A percentile compares a stretch with the other conserved stretches of the same genome.
Evolutionary conservation across 2,888 invertebrate genomes (phyloP).

Genomic region (Eulithis testata): DNA sequence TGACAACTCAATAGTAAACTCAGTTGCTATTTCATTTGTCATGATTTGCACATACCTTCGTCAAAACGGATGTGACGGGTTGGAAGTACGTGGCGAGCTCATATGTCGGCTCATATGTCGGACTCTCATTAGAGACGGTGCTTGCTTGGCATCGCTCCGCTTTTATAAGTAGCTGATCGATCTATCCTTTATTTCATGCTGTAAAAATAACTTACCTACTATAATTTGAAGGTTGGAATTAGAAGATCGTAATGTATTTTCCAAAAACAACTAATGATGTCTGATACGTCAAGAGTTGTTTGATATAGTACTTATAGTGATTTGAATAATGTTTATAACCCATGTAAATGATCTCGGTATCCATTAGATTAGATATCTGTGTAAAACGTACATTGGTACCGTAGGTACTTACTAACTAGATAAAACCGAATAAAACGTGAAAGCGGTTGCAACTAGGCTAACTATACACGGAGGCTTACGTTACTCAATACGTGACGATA

Average conservation of each 20-base stretch:
- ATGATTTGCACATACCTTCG: conserved; percentile 1
- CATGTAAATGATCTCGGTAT: too few relatives aligned
- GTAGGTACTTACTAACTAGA: neutral
- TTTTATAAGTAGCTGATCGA: neutral
- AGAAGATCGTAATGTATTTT: too few relatives aligned
- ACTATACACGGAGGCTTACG: conserved; percentile 21
- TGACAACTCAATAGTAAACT: conserved; percentile 18
- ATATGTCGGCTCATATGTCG: neutral
- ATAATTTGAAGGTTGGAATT: too few relatives aligned
- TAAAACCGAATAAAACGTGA: conserved; percentile 16
- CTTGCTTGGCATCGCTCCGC: neutral
- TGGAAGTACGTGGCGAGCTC: neutral
- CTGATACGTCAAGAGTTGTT: too few relatives aligned
- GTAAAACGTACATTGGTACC: neutral
- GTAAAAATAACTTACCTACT: neutral
- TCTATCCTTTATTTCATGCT: neutral
- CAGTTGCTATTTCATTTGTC: conserved; percentile 13
- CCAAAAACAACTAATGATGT: too few relatives aligned
- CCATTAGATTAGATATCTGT: too few relatives aligned
- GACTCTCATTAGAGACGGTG: neutral
- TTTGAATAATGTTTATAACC: too few relatives aligned
- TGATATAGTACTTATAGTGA: too few relatives aligned
- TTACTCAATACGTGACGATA: conserved; percentile 35
- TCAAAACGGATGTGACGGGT: neutral
- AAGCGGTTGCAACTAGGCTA: conserved; percentile 19